Evolutionary conservation across 1,140 invertebrate species (phyloP), one percentile per base, ranked within the genome.

Genomic region (Drosophila lowei): DNA sequence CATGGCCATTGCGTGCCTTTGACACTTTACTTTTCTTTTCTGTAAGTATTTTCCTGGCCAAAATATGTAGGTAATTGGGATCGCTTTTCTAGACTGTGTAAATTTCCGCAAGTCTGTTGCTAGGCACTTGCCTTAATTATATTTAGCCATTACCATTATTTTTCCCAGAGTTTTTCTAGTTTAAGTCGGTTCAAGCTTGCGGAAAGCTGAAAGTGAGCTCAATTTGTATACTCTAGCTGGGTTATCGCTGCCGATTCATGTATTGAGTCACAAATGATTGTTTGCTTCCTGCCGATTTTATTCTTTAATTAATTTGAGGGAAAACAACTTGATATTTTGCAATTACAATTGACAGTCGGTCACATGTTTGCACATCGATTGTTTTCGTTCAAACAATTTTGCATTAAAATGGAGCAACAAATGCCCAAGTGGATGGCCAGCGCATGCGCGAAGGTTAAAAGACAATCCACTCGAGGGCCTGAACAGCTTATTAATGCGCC

Each of bases 381-480:
- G 70, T 55, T 71, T 62, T 56, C 43, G 46, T 50, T 60, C 55
- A 48, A 38, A 38, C 34, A 38, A 13, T 38, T 44, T 62, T 53
- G 54, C 71, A 57, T 38, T 42, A 49, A 61, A 48, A 44, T 59
- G 47, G 52, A 70, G 38, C 48, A 73, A 41, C 21, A 47, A 47
- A 58, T 46, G 46, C 30, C 49, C 28, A 43, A 57, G 30, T 63
- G 48, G 34, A 30, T 15, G 15, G 34, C n/a, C 21, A 41, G 60
- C 80, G 76, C 77, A 77, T 86, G 80, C 78, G 68, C 70, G 81
- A 85, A 85, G 81, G 81, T 72, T 79, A 79, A 61, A 56, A 49
- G 52, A 59, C 23, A 38, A 38, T 38, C 34, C 34, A 52, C 54
- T 38, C 52, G 25, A 46, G 7, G 48, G 72, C 46, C 71, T 49